Percentiles rank a stretch among this genome's conserved stretches.
These are phyloP conservation scores for Upupa epops DNA, from an alignment of 2,113 vertebrate genomes.

Conservation along the genomic window DNA sequence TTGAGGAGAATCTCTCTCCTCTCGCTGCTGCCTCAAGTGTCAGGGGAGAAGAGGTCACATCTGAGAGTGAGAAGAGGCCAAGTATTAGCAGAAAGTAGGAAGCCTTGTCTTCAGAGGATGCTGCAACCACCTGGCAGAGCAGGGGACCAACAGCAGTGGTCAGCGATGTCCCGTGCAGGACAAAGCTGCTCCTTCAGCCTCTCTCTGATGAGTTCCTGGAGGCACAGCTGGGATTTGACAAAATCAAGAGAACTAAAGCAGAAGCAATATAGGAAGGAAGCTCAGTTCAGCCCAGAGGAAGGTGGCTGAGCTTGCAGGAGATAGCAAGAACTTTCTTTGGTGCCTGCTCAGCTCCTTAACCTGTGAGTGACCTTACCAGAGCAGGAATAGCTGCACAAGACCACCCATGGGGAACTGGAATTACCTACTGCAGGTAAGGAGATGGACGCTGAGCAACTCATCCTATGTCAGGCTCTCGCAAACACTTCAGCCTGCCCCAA, in stretches of 20 bases:
- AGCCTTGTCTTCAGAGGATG: not conserved
- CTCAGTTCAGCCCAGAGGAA: not conserved
- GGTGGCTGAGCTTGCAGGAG: not conserved
- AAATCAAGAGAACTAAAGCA: not conserved
- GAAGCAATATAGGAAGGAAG: not conserved
- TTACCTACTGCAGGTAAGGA: not conserved
- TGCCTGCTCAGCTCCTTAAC: not conserved
- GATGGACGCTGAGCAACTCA: not conserved
- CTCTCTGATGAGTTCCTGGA: not conserved
- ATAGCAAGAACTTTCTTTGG: not conserved
- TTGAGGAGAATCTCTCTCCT: not conserved
- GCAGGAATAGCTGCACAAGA: not conserved
- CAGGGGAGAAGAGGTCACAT: not conserved
- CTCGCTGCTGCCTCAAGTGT: not conserved
- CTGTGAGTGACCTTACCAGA: not conserved
- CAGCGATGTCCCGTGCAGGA: not conserved
- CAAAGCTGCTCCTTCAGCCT: not conserved
- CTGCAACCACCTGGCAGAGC: not conserved
- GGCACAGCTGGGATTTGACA: not conserved
- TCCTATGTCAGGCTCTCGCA: not conserved
- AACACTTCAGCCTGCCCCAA: not conserved
- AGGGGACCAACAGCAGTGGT: accelerated
- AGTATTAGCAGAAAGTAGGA: not conserved
- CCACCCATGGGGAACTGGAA: not conserved
- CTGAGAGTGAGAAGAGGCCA: not conserved